These are phyloP conservation scores for Cephalopterus ornatus DNA, from an alignment of 2,113 vertebrate genomes.

Conservation along the genomic window DNA sequence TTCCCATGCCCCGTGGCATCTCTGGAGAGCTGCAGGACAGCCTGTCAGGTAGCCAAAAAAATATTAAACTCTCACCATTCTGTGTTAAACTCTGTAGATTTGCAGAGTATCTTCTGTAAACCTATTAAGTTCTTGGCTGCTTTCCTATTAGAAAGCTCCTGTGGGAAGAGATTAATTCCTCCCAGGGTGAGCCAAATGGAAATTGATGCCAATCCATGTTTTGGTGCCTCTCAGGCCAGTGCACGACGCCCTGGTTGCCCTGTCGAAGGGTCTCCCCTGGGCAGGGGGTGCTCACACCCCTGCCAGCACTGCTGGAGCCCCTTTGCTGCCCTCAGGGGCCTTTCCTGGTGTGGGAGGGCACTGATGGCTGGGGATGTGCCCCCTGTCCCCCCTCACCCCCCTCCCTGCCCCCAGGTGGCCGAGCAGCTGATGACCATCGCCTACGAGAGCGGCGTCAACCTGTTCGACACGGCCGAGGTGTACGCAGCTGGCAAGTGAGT, in stretches of 20 bases:
- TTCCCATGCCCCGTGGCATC: rapidly evolving
- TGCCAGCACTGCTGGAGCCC: background rate
- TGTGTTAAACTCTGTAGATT: background rate
- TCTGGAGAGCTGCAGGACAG: background rate
- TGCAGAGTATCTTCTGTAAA: background rate
- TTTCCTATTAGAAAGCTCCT: background rate
- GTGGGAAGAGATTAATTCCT: background rate
- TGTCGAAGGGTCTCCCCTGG: rapidly evolving
- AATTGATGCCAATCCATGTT: rapidly evolving
- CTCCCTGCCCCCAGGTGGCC: constrained; percentile 78
- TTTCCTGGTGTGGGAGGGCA: rapidly evolving
- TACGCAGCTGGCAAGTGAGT: constrained; percentile 93
- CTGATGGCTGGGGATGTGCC: rapidly evolving
- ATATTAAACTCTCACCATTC: rapidly evolving
- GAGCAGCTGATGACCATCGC: constrained; percentile 97
- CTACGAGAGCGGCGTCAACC: constrained; percentile 94
- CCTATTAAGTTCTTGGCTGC: background rate
- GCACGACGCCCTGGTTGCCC: rapidly evolving
- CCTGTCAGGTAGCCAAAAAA: background rate
- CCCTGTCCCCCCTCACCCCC: no score
- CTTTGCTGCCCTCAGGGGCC: background rate
- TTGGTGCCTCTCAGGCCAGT: background rate
- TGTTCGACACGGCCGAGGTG: constrained; percentile 97
- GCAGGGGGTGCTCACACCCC: background rate
- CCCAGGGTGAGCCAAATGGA: background rate